Conservation (phyloP, 1,140 invertebrate genomes). For the Diprion similis region DNA sequence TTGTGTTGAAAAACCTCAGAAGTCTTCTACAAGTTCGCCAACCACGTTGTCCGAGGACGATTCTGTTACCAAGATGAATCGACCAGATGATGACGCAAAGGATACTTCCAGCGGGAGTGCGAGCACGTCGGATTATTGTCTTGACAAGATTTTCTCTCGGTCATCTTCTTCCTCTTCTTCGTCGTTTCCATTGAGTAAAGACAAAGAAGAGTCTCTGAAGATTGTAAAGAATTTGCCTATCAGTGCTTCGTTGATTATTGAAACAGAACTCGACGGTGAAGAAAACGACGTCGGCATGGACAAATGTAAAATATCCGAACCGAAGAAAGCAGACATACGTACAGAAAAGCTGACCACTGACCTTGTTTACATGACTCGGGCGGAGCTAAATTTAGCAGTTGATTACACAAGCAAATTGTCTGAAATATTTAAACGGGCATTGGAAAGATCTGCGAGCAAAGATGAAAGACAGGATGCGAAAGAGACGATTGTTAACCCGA, state of each 20-base stretch:
- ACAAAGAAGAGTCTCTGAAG: too few species aligned
- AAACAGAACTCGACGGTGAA: too few species aligned
- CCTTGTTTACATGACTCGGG: background rate
- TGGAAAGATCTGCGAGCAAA: background rate
- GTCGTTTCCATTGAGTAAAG: background rate
- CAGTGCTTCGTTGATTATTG: too few species aligned
- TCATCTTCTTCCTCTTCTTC: background rate
- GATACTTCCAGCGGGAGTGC: background rate
- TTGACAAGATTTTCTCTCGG: background rate
- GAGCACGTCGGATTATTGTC: background rate
- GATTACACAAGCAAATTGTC: background rate
- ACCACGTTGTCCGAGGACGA: background rate
- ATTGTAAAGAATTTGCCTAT: too few species aligned
- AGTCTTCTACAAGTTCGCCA: background rate
- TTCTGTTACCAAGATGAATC: background rate
- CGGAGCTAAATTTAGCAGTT: background rate
- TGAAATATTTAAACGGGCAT: background rate
- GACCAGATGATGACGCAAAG: background rate
- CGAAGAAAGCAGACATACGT: too few species aligned
- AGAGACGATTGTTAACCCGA: background rate
- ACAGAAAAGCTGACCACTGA: too few species aligned
- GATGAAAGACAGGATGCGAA: background rate
- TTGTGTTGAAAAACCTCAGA: background rate
- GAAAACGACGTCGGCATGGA: too few species aligned
- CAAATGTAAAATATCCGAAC: too few species aligned